phyloP scores from a whole-genome alignment of 2,888 invertebrate species.

The Orthosia gracilis region DNA sequence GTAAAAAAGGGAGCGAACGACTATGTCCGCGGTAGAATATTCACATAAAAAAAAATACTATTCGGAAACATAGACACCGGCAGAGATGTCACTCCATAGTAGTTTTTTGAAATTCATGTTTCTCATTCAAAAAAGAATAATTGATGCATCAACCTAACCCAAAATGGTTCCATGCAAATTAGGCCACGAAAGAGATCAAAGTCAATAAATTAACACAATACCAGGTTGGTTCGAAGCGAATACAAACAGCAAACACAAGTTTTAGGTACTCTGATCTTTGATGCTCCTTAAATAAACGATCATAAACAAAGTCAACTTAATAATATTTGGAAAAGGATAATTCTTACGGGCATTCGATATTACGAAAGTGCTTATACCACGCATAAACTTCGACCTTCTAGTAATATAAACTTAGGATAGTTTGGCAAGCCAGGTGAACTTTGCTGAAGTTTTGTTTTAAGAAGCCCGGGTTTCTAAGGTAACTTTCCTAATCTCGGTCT shows the following conservation, averaged over 20 bases:
- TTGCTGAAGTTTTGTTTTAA: conserved; percentile 56
- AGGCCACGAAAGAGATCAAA: not conserved
- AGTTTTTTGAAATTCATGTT: not conserved
- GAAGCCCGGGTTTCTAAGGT: conserved; percentile 24
- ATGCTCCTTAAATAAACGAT: conserved; percentile 25
- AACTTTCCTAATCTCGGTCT: conserved; percentile 56
- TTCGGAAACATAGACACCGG: too few relatives aligned
- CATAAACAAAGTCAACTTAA: conserved; percentile 36
- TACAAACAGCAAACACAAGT: conserved; percentile 27
- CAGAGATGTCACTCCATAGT: too few relatives aligned
- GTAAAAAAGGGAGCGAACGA: too few relatives aligned
- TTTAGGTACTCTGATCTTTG: not conserved
- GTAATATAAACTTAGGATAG: conserved; percentile 31
- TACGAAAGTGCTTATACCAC: conserved; percentile 22
- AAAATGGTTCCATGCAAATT: conserved; percentile 11
- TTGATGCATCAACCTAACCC: not conserved
- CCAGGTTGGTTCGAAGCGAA: not conserved
- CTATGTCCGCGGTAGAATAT: too few relatives aligned
- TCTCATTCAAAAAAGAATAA: not conserved
- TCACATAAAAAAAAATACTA: too few relatives aligned
- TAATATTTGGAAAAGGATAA: conserved; percentile 47
- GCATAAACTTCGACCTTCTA: conserved; percentile 38
- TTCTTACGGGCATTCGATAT: conserved; percentile 47
- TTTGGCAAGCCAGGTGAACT: conserved; percentile 36
- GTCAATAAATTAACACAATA: conserved; percentile 9